Evolutionary conservation across 2,888 invertebrate species (phyloP).

Genomic region (Eupithecia centaureata): DNA sequence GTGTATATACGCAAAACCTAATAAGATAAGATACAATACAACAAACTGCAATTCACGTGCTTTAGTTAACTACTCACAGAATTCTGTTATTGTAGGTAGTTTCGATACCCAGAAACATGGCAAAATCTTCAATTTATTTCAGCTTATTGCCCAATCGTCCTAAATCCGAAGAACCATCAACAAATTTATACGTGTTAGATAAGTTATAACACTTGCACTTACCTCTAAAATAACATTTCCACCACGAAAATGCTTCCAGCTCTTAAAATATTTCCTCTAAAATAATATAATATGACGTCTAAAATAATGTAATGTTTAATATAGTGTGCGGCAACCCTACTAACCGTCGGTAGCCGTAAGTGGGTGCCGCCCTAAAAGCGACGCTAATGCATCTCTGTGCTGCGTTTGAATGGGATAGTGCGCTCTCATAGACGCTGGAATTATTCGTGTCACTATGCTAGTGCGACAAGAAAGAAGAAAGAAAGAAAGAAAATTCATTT

Average conservation of each 20-base stretch:
- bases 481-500: too few species aligned
- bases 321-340: conserved; percentile 56
- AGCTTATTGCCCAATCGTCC: not conserved
- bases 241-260: not conserved
- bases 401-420: conserved; percentile 48
- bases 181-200: not conserved
- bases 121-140: too few species aligned
- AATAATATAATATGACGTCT: not conserved
- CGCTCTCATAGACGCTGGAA: conserved; percentile 7
- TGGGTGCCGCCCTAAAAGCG: conserved; percentile 72
- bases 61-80: too few species aligned
- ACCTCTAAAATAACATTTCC: not conserved
- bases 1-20: too few species aligned
- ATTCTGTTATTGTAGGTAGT: too few species aligned
- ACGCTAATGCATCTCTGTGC: conserved; percentile 69
- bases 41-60: too few species aligned
- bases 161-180: not conserved
- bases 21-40: too few species aligned
- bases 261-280: not conserved
- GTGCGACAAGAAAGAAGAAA: too few species aligned
- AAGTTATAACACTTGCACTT: not conserved
- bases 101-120: too few species aligned
- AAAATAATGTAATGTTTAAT: conserved; percentile 13
- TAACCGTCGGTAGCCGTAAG: conserved; percentile 60
- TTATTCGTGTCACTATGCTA: not conserved